A percentile compares a stretch with the other conserved stretches of the same genome.
These are phyloP conservation scores for Oncorhynchus mykiss DNA, from an alignment of 2,113 vertebrate genomes.

Conservation along the genomic window DNA sequence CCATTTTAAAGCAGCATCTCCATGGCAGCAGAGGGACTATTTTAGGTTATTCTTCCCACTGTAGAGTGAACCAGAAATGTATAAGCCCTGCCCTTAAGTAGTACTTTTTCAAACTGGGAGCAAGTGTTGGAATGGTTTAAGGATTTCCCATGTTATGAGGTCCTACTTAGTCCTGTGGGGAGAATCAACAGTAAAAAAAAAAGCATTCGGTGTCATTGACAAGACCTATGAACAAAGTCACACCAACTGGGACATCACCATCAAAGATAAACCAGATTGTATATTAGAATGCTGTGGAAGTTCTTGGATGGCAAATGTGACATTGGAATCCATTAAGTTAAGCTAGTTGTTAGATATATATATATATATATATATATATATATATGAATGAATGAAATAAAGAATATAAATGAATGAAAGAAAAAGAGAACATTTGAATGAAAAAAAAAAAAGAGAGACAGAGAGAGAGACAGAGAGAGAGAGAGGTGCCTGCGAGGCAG, in stretches of 20 bases:
- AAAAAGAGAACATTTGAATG: too few species aligned
- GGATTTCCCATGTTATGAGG: not conserved
- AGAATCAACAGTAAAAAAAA: conserved; percentile 41
- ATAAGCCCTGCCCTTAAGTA: not conserved
- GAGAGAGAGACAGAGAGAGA: conserved; percentile 28
- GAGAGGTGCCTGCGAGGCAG: conserved; percentile 49
- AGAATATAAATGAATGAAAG: too few species aligned
- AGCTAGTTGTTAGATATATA: not conserved
- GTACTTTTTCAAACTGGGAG: not conserved
- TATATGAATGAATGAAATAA: too few species aligned
- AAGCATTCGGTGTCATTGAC: too few species aligned
- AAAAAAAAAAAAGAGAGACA: not conserved
- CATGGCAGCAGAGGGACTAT: not conserved
- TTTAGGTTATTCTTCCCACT: conserved; percentile 10
- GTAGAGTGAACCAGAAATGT: conserved; percentile 6
- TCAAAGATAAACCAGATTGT: not conserved
- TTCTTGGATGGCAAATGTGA: too few species aligned
- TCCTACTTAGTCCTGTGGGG: not conserved
- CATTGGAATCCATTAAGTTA: not conserved
- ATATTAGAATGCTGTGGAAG: not conserved
- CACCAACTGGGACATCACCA: not conserved
- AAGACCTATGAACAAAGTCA: not conserved
- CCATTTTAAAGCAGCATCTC: conserved; percentile 21
- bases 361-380: too few species aligned
- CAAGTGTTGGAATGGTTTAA: not conserved